These are phyloP conservation scores for Condylura cristata DNA, from an alignment of 2,113 vertebrate genomes.

Conservation along the genomic window DNA sequence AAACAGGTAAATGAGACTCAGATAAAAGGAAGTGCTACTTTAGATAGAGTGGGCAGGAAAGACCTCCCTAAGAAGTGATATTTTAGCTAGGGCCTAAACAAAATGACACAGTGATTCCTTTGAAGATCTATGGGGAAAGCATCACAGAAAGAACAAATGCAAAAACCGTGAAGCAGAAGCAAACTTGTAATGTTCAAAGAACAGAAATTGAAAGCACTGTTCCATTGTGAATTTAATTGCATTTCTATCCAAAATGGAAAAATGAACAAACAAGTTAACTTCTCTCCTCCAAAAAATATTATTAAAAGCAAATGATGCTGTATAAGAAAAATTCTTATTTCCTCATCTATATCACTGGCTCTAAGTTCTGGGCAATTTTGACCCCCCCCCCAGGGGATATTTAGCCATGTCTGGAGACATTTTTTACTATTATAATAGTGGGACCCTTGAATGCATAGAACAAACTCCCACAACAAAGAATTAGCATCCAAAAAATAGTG, in stretches of 20 bases:
- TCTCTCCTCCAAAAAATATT: background rate
- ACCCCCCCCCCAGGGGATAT: background rate
- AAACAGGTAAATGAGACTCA: background rate
- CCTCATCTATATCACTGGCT: background rate
- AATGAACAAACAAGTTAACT: slow-evolving; percentile 17
- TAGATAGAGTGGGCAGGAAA: background rate
- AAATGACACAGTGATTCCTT: background rate
- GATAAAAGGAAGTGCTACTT: background rate
- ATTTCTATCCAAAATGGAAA: slow-evolving; percentile 19
- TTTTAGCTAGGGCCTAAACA: background rate
- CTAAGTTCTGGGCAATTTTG: background rate
- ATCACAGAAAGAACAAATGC: background rate
- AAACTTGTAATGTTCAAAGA: slow-evolving; percentile 16
- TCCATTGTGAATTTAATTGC: background rate
- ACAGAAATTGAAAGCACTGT: background rate
- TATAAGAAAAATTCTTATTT: background rate
- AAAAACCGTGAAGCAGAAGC: background rate
- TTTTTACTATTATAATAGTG: background rate
- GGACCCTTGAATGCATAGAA: background rate
- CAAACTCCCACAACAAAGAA: background rate
- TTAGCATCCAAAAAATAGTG: background rate
- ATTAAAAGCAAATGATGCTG: background rate
- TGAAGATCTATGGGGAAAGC: background rate
- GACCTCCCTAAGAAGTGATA: background rate
- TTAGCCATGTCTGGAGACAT: too few species aligned